phyloP scores from a whole-genome alignment of 2,888 invertebrate genomes.

The Nipponacmea schrenckii region DNA sequence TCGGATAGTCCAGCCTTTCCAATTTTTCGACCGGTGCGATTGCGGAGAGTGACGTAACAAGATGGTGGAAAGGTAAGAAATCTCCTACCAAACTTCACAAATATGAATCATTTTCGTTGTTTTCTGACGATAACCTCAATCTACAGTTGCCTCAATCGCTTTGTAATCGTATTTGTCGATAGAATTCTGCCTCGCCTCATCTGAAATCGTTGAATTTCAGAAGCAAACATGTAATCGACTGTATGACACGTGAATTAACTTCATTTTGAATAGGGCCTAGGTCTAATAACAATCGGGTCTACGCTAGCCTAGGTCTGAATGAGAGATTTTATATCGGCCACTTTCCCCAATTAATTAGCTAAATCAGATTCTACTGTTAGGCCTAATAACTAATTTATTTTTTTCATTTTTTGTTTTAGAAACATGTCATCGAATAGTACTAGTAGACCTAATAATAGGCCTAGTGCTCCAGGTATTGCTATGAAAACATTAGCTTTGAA shows the following conservation, averaged over 20 bases:
- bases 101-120: background rate
- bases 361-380: no score
- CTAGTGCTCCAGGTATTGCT: background rate
- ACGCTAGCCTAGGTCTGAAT: background rate
- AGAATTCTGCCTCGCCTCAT: background rate
- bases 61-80: background rate
- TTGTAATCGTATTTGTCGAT: background rate
- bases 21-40: background rate
- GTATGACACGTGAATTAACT: background rate
- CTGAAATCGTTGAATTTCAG: background rate
- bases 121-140: background rate
- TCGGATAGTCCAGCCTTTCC: background rate
- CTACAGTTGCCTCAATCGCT: background rate
- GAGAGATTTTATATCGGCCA: background rate
- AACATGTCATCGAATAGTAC: no score
- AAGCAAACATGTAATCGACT: background rate
- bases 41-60: background rate
- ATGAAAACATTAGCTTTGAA: background rate
- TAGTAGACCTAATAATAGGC: no score
- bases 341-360: no score
- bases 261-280: background rate
- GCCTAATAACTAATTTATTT: no score
- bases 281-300: background rate
- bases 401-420: no score
- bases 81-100: background rate